Conservation (phyloP, 2,888 invertebrate genomes). For the Himalopsyche anomala region DNA sequence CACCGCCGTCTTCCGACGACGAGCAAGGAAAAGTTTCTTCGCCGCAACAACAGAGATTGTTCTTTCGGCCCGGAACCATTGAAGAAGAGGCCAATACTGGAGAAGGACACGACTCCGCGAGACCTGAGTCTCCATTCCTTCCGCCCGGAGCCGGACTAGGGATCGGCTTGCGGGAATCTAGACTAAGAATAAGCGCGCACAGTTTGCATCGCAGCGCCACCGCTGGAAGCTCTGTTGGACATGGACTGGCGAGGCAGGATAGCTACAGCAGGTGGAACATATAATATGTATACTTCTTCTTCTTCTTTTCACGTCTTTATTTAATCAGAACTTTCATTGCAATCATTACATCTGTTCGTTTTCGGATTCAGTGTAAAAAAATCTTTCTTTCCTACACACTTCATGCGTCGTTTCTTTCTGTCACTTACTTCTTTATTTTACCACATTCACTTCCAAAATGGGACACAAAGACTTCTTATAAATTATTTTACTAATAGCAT, state of each 20-base stretch:
- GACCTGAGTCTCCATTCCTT: slow-evolving; percentile 74
- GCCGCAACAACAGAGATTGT: slow-evolving; percentile 68
- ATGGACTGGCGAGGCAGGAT: slow-evolving; percentile 67
- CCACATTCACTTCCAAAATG: too few relatives aligned
- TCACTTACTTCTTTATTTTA: too few relatives aligned
- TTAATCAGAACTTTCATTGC: too few relatives aligned
- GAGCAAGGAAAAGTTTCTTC: slow-evolving; percentile 48
- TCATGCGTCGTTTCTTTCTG: too few relatives aligned
- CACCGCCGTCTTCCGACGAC: slow-evolving; percentile 14
- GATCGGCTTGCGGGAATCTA: slow-evolving; percentile 64
- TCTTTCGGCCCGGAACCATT: slow-evolving; percentile 74
- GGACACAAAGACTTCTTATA: too few relatives aligned
- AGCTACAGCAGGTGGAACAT: slow-evolving; percentile 11
- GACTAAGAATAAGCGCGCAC: slow-evolving; percentile 70
- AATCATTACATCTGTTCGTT: too few relatives aligned
- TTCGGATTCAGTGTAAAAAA: too few relatives aligned
- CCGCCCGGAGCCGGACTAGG: slow-evolving; percentile 62
- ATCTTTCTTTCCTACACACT: too few relatives aligned
- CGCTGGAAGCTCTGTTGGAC: slow-evolving; percentile 79
- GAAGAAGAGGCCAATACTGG: slow-evolving; percentile 70
- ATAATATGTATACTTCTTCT: too few relatives aligned
- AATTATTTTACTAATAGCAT: too few relatives aligned
- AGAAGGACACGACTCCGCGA: slow-evolving; percentile 73
- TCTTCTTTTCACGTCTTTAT: too few relatives aligned
- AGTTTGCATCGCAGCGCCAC: slow-evolving; percentile 79